phyloP scores from a whole-genome alignment of 2,888 invertebrate species.

The Philonicus albiceps region DNA sequence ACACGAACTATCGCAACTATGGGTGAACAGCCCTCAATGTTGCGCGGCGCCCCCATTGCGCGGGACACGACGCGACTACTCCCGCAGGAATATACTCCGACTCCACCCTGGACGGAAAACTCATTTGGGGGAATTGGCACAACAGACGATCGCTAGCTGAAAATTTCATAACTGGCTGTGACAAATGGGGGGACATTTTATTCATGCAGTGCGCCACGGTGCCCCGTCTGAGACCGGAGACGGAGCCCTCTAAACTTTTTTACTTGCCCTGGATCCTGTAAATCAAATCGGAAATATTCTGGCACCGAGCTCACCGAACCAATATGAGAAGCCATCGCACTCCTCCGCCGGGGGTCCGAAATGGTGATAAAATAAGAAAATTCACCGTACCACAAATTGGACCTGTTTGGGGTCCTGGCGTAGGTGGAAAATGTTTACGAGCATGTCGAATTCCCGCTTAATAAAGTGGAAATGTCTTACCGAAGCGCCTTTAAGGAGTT shows the following conservation, averaged over 20 bases:
- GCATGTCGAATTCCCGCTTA: conserved; percentile 41
- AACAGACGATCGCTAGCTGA: background rate
- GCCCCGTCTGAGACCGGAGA: background rate
- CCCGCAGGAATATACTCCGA: background rate
- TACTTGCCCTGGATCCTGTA: conserved; percentile 13
- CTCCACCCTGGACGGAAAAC: background rate
- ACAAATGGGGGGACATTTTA: conserved; percentile 1
- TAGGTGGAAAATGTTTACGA: conserved; percentile 39
- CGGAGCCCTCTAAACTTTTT: conserved; percentile 5
- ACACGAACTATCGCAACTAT: background rate
- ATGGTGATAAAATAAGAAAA: conserved; percentile 4
- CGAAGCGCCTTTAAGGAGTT: background rate
- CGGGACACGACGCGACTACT: background rate
- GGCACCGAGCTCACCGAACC: conserved; percentile 22
- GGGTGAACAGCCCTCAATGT: background rate
- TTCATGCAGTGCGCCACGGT: background rate
- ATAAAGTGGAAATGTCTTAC: conserved; percentile 46
- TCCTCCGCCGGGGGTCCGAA: background rate
- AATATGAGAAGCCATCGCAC: background rate
- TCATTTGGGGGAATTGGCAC: conserved; percentile 20
- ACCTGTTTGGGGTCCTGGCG: background rate
- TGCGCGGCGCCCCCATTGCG: background rate
- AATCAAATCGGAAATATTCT: conserved; percentile 42
- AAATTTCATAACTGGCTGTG: conserved; percentile 13
- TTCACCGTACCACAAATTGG: conserved; percentile 27